Conservation (phyloP, 1,140 invertebrate species). For the Wiebesia pumilae region DNA sequence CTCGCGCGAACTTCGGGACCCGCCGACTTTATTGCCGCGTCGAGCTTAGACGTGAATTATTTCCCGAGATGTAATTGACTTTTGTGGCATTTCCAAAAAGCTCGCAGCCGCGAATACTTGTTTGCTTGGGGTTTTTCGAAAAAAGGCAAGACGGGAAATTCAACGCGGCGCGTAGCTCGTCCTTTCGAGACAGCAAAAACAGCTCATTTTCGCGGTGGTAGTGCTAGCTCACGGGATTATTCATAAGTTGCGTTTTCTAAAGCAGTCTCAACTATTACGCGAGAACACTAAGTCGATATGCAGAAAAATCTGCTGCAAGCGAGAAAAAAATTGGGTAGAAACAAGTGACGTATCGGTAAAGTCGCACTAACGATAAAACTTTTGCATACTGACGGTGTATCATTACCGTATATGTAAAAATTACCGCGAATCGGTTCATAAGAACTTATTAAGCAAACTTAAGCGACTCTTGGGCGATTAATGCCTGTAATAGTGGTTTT, state of each 20-base stretch:
- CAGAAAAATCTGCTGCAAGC: not conserved
- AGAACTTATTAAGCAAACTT: not conserved
- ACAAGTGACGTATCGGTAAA: not conserved
- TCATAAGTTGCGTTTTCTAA: too few relatives aligned
- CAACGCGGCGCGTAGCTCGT: too few relatives aligned
- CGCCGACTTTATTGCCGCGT: not conserved
- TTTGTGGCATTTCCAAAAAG: slow-evolving; percentile 24
- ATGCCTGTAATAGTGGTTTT: not conserved
- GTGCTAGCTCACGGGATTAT: too few relatives aligned
- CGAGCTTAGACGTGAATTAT: not conserved
- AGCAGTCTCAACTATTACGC: too few relatives aligned
- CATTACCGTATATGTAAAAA: not conserved
- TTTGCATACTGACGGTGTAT: not conserved
- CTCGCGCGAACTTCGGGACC: not conserved
- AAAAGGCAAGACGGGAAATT: too few relatives aligned
- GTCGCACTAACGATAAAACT: not conserved
- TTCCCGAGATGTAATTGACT: not conserved
- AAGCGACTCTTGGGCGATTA: not conserved
- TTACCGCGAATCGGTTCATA: not conserved
- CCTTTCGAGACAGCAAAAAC: too few relatives aligned
- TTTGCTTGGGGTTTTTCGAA: too few relatives aligned
- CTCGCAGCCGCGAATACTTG: not conserved
- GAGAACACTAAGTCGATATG: not conserved
- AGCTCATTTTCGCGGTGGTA: too few relatives aligned
- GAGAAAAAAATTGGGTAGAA: too few relatives aligned